These are phyloP conservation scores for Drosophila arizonae DNA, from an alignment of 1,140 invertebrate genomes.

Conservation along the genomic window DNA sequence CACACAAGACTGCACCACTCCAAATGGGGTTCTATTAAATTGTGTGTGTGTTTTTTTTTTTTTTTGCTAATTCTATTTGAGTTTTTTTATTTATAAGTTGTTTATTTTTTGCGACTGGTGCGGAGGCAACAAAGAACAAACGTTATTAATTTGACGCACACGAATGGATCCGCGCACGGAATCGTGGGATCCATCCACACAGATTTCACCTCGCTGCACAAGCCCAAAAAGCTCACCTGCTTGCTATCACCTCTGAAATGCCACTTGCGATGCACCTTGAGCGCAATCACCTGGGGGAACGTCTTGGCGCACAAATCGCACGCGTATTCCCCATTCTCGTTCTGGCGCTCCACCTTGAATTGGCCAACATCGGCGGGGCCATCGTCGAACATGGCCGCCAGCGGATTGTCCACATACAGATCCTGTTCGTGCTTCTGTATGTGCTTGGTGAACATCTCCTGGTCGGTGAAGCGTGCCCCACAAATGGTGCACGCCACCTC, in stretches of 20 bases:
- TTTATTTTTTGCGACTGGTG: slow-evolving; percentile 82
- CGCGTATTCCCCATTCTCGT: slow-evolving; percentile 81
- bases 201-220: slow-evolving; percentile 76
- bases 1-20: slow-evolving; percentile 10
- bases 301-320: slow-evolving; percentile 82
- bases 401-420: slow-evolving; percentile 78
- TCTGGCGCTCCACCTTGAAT: slow-evolving; percentile 77
- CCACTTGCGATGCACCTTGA: slow-evolving; percentile 83
- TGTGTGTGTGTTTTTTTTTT: too few species aligned
- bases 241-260: slow-evolving; percentile 83
- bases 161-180: slow-evolving; percentile 7
- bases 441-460: slow-evolving; percentile 80
- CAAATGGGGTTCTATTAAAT: neutral
- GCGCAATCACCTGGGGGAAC: slow-evolving; percentile 81
- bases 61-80: slow-evolving; percentile 49
- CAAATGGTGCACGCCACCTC: slow-evolving; percentile 81
- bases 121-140: slow-evolving; percentile 71
- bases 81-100: slow-evolving; percentile 30
- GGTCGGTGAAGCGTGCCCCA: slow-evolving; percentile 73
- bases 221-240: slow-evolving; percentile 83
- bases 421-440: slow-evolving; percentile 80
- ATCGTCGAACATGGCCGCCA: slow-evolving; percentile 82
- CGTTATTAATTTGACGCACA: slow-evolving; percentile 1
- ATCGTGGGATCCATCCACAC: slow-evolving; percentile 6
- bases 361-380: slow-evolving; percentile 76